These are phyloP conservation scores for Beris chalybata DNA, from an alignment of 2,888 invertebrate genomes.

Conservation along the genomic window DNA sequence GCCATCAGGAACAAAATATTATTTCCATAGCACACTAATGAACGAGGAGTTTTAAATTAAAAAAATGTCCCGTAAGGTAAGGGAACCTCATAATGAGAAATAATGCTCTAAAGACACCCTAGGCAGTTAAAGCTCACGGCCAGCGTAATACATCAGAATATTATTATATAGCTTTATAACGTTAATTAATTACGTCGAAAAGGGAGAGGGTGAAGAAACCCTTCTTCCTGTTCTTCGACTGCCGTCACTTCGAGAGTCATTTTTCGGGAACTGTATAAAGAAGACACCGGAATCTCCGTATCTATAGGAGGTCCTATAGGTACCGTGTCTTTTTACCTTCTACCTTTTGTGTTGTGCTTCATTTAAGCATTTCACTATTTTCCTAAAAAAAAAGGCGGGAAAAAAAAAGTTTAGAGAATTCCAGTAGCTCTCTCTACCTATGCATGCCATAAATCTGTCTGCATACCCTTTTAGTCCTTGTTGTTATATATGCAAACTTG, in stretches of 20 bases:
- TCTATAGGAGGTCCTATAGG: background rate
- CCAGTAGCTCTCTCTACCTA: slow-evolving; percentile 8
- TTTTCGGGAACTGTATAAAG: background rate
- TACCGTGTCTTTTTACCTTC: slow-evolving; percentile 8
- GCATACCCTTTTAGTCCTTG: slow-evolving; percentile 13
- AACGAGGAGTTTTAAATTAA: slow-evolving; percentile 21
- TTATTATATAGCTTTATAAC: slow-evolving; percentile 31
- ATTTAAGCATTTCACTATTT: background rate
- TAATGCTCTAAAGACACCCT: slow-evolving; percentile 26
- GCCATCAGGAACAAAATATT: slow-evolving; percentile 14
- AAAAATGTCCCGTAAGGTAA: slow-evolving; percentile 10
- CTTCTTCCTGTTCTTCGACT: background rate
- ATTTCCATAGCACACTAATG: slow-evolving; percentile 23
- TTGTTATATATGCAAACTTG: slow-evolving; percentile 13
- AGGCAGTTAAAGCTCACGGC: slow-evolving; percentile 12
- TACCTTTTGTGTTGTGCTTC: slow-evolving; percentile 2
- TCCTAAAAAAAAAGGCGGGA: background rate
- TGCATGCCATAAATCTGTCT: slow-evolving; percentile 29
- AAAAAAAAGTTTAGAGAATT: slow-evolving; percentile 10
- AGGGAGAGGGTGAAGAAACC: background rate
- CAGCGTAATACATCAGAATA: slow-evolving; percentile 19
- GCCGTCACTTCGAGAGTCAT: no score
- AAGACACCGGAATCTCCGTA: background rate
- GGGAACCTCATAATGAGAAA: slow-evolving; percentile 25
- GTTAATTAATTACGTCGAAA: slow-evolving; percentile 24